These are phyloP conservation scores for Patella caerulea DNA, from an alignment of 2,888 invertebrate species.

Conservation along the genomic window DNA sequence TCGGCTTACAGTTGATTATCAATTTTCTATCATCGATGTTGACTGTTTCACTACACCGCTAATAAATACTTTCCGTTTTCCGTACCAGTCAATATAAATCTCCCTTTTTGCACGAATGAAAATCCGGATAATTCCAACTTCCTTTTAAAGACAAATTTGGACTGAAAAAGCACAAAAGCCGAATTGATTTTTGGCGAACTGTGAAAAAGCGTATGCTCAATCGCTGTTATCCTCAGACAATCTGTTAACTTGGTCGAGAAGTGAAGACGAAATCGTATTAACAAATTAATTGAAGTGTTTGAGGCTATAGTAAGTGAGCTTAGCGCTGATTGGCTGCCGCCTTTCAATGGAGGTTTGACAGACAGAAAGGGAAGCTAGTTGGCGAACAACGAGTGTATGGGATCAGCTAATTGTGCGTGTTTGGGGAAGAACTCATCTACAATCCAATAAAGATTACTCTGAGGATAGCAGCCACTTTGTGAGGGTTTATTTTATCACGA, in stretches of 20 bases:
- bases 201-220: conserved; percentile 7
- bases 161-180: conserved; percentile 8
- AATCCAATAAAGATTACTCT: conserved; percentile 7
- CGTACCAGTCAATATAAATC: too few species aligned
- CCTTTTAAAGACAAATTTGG: neutral
- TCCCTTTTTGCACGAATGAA: neutral
- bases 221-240: conserved; percentile 10
- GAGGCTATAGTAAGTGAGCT: conserved; percentile 29
- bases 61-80: too few species aligned
- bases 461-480: conserved; percentile 9
- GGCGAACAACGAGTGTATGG: neutral
- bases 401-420: conserved; percentile 1
- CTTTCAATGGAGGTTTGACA: neutral
- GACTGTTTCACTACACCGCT: too few species aligned
- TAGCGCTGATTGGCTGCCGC: conserved; percentile 41
- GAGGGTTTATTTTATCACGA: conserved; percentile 10
- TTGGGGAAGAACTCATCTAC: conserved; percentile 7
- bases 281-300: conserved; percentile 58
- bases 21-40: too few species aligned
- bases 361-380: neutral
- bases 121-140: neutral
- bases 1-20: too few species aligned
- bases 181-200: conserved; percentile 12
- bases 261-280: conserved; percentile 49
- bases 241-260: conserved; percentile 25